Percentiles rank a stretch among this genome's conserved stretches.
phyloP scores from a whole-genome alignment of 2,888 invertebrate genomes.

The Cephus rjabovi region DNA sequence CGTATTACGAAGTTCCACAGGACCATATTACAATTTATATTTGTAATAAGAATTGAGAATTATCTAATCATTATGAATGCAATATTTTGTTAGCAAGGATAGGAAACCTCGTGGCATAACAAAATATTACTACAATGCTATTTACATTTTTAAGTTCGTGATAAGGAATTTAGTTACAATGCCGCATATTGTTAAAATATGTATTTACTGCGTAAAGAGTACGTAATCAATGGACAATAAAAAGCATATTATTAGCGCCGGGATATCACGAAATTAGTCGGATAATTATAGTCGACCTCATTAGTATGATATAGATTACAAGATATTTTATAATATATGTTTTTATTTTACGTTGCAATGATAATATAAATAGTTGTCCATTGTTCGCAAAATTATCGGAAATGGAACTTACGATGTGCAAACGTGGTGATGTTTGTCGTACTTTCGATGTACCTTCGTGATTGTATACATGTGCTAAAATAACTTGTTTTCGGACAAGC shows the following conservation, averaged over 20 bases:
- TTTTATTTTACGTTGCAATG: no score
- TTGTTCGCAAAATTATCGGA: no score
- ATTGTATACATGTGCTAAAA: background rate
- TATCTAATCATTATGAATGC: background rate
- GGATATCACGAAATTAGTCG: background rate
- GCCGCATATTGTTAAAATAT: background rate
- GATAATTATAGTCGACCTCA: background rate
- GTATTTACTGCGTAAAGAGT: background rate
- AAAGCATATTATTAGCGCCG: background rate
- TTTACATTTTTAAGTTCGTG: background rate
- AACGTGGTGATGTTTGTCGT: background rate
- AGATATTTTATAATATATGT: background rate
- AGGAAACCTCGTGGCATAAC: background rate
- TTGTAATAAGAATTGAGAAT: no score
- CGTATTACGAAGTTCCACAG: background rate
- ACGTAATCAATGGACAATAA: background rate
- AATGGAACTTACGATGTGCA: no score
- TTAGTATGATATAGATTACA: background rate
- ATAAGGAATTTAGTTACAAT: background rate
- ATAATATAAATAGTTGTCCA: no score
- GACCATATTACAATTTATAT: background rate
- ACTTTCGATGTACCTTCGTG: background rate
- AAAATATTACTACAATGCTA: background rate
- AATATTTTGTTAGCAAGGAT: background rate
- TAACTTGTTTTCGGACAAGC: background rate